Percentiles rank a stretch among this genome's conserved stretches.
These are phyloP conservation scores for Sphaerophoria rueppellii DNA, from an alignment of 2,888 invertebrate genomes.

Conservation along the genomic window DNA sequence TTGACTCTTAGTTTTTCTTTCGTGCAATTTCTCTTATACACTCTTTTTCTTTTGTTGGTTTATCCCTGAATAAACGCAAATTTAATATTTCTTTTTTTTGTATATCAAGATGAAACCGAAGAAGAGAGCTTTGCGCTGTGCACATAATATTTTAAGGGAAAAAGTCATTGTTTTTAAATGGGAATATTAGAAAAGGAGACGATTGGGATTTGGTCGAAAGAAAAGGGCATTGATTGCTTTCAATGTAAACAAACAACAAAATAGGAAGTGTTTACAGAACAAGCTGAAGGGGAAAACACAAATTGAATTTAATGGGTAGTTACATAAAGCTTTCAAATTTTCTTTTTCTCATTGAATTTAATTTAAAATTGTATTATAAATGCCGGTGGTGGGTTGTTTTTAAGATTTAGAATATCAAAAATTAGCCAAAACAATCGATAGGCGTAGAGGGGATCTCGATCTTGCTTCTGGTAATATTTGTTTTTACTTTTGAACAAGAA, in stretches of 20 bases:
- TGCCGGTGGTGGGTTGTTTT: too few species aligned
- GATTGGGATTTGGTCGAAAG: background rate
- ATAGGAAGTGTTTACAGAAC: background rate
- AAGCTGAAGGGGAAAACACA: too few species aligned
- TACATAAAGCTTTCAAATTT: background rate
- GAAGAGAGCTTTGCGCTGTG: background rate
- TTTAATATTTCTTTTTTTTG: conserved; percentile 60
- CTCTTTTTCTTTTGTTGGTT: conserved; percentile 4
- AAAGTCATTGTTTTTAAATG: conserved; percentile 27
- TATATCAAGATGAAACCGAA: background rate
- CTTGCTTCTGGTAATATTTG: too few species aligned
- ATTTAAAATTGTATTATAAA: background rate
- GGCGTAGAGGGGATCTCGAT: too few species aligned
- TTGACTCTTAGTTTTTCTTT: conserved; percentile 56
- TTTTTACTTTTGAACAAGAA: too few species aligned
- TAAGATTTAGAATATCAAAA: too few species aligned
- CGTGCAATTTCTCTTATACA: background rate
- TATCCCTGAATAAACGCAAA: conserved; percentile 53
- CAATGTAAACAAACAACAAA: background rate
- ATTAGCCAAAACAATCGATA: too few species aligned
- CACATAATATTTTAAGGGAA: conserved; percentile 3
- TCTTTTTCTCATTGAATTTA: background rate
- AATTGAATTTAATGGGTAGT: background rate
- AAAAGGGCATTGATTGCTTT: conserved; percentile 11
- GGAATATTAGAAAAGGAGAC: background rate